Evolutionary conservation across 2,113 vertebrate species (phyloP).

Genomic region (Micronycteris hirsuta): DNA sequence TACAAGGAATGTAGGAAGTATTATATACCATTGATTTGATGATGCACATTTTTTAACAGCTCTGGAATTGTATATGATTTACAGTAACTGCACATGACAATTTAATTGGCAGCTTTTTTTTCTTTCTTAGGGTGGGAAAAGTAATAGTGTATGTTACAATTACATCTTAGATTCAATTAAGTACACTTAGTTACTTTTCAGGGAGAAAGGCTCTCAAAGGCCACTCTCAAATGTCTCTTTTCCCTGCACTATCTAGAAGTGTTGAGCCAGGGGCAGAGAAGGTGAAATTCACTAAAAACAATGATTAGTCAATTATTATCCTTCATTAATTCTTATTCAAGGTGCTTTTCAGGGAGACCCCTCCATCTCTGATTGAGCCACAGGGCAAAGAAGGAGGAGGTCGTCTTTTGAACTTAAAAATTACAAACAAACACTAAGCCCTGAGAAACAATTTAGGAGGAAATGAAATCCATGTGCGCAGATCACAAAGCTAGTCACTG

Average conservation of each 20-base stretch:
- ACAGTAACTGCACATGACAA: neutral
- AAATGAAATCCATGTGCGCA: neutral
- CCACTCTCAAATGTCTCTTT: neutral
- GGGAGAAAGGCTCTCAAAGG: neutral
- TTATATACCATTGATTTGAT: neutral
- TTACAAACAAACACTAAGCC: neutral
- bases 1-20: neutral
- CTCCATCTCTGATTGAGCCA: neutral
- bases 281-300: neutral
- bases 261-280: neutral
- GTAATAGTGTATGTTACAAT: neutral
- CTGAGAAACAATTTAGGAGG: neutral
- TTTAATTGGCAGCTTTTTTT: neutral
- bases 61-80: neutral
- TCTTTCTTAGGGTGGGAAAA: neutral
- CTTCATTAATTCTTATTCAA: neutral
- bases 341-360: neutral
- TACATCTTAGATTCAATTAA: neutral
- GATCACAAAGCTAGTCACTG: neutral
- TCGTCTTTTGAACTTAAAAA: neutral
- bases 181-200: neutral
- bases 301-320: neutral
- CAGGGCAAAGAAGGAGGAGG: neutral
- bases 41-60: conserved; percentile 6
- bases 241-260: neutral